Percentiles rank a stretch among this genome's conserved stretches.
Conservation (phyloP, 2,888 invertebrate species). For the Thymelicus lineola region DNA sequence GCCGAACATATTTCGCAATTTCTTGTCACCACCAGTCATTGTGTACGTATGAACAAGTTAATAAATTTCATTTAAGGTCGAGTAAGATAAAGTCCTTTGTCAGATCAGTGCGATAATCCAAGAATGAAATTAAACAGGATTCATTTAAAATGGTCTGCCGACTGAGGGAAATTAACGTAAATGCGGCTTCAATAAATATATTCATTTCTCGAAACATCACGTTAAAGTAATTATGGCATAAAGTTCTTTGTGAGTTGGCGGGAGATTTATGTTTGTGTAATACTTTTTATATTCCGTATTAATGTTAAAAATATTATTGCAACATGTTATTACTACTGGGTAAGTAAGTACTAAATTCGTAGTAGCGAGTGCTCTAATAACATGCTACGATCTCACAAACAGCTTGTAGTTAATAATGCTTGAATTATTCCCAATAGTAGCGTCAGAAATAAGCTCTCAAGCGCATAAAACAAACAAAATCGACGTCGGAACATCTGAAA, state of each 20-base stretch:
- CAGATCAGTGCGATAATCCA: slow-evolving; percentile 28
- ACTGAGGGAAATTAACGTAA: slow-evolving; percentile 30
- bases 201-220: slow-evolving; percentile 54
- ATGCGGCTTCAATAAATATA: slow-evolving; percentile 33
- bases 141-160: slow-evolving; percentile 22
- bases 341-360: background rate
- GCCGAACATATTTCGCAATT: slow-evolving; percentile 17
- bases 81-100: slow-evolving; percentile 33
- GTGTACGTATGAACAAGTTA: slow-evolving; percentile 22
- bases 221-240: slow-evolving; percentile 70
- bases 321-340: background rate
- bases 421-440: slow-evolving; percentile 28
- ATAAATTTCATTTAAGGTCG: slow-evolving; percentile 30
- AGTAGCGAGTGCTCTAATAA: slow-evolving; percentile 1
- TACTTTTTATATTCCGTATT: slow-evolving; percentile 43
- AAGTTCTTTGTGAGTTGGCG: slow-evolving; percentile 55
- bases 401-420: slow-evolving; percentile 24
- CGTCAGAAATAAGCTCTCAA: slow-evolving; percentile 52
- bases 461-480: slow-evolving; percentile 64
- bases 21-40: slow-evolving; percentile 6
- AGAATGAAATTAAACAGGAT: slow-evolving; percentile 30
- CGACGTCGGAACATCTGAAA: slow-evolving; percentile 60
- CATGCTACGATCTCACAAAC: slow-evolving; percentile 8
- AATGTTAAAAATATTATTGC: background rate
- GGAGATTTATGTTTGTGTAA: slow-evolving; percentile 58